Percentiles rank a stretch among this genome's conserved stretches.
Conservation (phyloP, 2,113 vertebrate genomes). For the Chionodraco myersi region DNA sequence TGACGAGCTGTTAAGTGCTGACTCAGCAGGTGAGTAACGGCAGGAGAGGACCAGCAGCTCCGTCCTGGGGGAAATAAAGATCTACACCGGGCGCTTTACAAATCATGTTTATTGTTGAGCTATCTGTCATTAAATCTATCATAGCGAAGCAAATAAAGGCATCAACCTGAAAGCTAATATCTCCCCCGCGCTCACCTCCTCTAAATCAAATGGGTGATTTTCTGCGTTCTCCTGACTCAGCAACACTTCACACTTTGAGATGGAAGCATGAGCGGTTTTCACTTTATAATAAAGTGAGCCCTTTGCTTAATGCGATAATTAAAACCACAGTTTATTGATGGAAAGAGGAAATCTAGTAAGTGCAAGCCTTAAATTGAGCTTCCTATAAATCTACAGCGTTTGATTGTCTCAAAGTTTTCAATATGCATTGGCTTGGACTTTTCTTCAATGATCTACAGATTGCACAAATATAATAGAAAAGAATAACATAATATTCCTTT, state of each 20-base stretch:
- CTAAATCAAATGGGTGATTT: slow-evolving; percentile 62
- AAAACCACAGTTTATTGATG: neutral
- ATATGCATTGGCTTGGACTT: no score
- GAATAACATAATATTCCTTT: no score
- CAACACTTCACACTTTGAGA: slow-evolving; percentile 11
- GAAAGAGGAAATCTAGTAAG: neutral
- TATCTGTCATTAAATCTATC: slow-evolving; percentile 66
- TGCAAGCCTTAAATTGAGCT: neutral
- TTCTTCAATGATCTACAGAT: neutral
- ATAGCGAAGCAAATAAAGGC: slow-evolving; percentile 61
- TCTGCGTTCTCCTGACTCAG: slow-evolving; percentile 48
- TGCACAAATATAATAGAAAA: no score
- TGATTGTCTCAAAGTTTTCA: neutral
- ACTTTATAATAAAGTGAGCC: slow-evolving; percentile 16
- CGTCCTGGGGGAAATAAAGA: slow-evolving; percentile 65
- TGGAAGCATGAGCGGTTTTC: neutral
- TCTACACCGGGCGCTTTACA: slow-evolving; percentile 40
- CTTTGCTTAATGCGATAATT: neutral
- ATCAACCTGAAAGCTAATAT: slow-evolving; percentile 58
- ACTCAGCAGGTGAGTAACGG: slow-evolving; percentile 29
- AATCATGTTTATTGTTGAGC: slow-evolving; percentile 68
- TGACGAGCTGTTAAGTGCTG: slow-evolving; percentile 5
- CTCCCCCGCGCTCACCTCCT: slow-evolving; percentile 35
- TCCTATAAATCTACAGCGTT: neutral
- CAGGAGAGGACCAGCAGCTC: slow-evolving; percentile 39